These are phyloP conservation scores for Acholoe squamosa DNA, from an alignment of 2,888 invertebrate species.

Conservation along the genomic window DNA sequence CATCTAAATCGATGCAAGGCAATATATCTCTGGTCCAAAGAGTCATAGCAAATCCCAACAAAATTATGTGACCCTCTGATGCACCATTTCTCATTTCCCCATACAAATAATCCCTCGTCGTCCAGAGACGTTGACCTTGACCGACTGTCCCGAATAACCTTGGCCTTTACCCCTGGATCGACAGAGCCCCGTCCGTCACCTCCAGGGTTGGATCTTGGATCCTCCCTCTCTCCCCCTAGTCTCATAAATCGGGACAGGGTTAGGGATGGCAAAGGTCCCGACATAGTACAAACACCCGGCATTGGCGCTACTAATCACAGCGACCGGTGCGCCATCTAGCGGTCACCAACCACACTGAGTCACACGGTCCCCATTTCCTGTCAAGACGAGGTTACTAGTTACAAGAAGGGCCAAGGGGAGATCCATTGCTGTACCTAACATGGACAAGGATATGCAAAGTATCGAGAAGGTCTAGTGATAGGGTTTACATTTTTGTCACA, in stretches of 20 bases:
- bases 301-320: not conserved
- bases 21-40: not conserved
- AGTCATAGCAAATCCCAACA: not conserved
- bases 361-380: not conserved
- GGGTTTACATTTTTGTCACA: too few species aligned
- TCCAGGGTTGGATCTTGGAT: not conserved
- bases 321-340: not conserved
- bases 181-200: not conserved
- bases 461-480: too few species aligned
- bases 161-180: conserved; percentile 13
- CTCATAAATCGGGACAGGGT: conserved; percentile 1
- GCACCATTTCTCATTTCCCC: not conserved
- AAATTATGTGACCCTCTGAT: not conserved
- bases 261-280: conserved; percentile 27
- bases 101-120: not conserved
- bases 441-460: too few species aligned
- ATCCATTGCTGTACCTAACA: too few species aligned
- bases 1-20: not conserved
- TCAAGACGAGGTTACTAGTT: too few species aligned
- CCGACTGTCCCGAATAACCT: conserved; percentile 30
- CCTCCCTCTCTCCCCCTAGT: not conserved
- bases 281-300: not conserved
- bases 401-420: too few species aligned
- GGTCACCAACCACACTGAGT: not conserved
- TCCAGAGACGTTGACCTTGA: conserved; percentile 33